A percentile compares a stretch with the other conserved stretches of the same genome.
Conservation (phyloP, 2,888 invertebrate species). For the Pyrocoelia pectoralis region DNA sequence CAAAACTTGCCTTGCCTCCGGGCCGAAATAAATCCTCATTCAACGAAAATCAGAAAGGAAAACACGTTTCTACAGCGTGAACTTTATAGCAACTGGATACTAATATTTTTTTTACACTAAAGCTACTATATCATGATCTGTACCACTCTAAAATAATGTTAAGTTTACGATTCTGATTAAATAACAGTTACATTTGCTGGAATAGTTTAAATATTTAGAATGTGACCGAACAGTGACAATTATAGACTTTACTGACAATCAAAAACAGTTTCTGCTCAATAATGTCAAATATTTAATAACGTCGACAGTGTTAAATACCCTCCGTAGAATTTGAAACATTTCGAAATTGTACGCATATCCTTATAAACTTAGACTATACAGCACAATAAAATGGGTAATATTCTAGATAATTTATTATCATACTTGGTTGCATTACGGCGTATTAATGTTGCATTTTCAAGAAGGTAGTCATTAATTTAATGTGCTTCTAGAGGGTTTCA, state of each 20-base stretch:
- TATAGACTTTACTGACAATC: neutral
- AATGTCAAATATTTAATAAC: neutral
- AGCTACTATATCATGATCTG: too few relatives aligned
- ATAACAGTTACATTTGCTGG: too few relatives aligned
- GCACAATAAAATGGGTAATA: neutral
- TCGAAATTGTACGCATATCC: neutral
- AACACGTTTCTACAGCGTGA: conserved; percentile 28
- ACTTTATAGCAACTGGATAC: conserved; percentile 25
- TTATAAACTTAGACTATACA: neutral
- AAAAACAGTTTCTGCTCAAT: neutral
- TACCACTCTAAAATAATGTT: too few relatives aligned
- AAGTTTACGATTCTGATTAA: too few relatives aligned
- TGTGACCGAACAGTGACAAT: too few relatives aligned
- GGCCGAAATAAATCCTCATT: conserved; percentile 36
- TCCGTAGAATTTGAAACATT: neutral
- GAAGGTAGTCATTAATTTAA: conserved; percentile 4
- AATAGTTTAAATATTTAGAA: too few relatives aligned
- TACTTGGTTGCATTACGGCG: conserved; percentile 1
- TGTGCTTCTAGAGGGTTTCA: neutral
- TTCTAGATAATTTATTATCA: neutral
- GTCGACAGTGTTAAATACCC: neutral
- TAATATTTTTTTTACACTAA: conserved; percentile 16
- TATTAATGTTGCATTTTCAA: conserved; percentile 9
- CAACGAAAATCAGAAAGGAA: conserved; percentile 27
- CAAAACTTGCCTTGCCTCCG: conserved; percentile 33